phyloP scores from a whole-genome alignment of 2,888 invertebrate genomes.

The Octonoba sinensis region DNA sequence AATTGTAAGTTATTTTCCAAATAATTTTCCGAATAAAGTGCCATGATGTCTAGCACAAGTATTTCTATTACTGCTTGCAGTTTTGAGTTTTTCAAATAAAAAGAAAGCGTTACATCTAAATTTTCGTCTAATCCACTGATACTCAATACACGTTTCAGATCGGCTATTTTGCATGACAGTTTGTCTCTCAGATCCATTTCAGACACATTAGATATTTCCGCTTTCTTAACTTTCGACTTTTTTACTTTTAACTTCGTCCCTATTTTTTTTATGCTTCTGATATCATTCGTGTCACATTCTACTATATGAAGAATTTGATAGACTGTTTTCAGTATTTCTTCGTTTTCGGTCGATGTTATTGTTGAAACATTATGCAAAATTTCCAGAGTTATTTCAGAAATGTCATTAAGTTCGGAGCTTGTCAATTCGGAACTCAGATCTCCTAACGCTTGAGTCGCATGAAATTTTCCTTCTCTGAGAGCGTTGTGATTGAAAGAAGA shows the following conservation, averaged over 20 bases:
- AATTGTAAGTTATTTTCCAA: conserved; percentile 18
- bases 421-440: neutral
- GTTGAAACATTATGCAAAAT: neutral
- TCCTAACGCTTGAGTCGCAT: neutral
- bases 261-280: conserved; percentile 7
- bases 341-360: neutral
- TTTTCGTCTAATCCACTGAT: neutral
- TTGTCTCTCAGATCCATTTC: neutral
- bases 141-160: conserved; percentile 7
- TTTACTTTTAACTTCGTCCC: conserved; percentile 13
- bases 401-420: neutral
- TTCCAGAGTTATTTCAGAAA: neutral
- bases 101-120: neutral
- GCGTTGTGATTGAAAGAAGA: neutral
- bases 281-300: conserved; percentile 6
- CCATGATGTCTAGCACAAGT: conserved; percentile 11
- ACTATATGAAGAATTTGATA: conserved; percentile 8
- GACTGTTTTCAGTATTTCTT: neutral
- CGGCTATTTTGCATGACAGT: neutral
- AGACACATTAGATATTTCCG: neutral
- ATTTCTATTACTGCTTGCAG: conserved; percentile 21
- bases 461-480: neutral
- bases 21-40: neutral
- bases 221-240: neutral
- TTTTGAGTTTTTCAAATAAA: conserved; percentile 4